Evolutionary conservation across 2,113 vertebrate species (phyloP).

Genomic region (Eurypyga helias): DNA sequence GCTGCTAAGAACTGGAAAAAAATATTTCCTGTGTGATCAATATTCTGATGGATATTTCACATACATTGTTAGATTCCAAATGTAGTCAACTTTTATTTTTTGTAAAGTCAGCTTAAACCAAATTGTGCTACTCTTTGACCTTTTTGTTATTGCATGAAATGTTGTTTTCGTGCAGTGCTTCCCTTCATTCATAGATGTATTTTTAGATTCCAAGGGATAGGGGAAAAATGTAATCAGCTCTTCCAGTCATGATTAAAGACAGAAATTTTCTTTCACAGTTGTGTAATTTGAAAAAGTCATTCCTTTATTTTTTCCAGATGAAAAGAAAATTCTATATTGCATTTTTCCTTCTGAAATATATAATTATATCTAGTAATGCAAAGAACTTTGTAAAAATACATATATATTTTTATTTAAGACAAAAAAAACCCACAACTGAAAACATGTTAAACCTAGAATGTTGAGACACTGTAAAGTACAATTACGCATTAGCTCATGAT

Average conservation of each 20-base stretch:
- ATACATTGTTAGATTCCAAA: not conserved
- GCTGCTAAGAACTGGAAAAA: constrained; percentile 28
- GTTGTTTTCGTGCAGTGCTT: not conserved
- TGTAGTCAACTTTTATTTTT: not conserved
- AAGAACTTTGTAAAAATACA: not conserved
- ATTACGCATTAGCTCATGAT: too few relatives aligned
- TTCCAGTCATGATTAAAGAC: constrained; percentile 51
- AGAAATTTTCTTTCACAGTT: constrained; percentile 39
- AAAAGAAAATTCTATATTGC: constrained; percentile 8
- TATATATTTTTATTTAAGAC: too few relatives aligned
- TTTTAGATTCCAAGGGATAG: not conserved
- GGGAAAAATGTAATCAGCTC: not conserved
- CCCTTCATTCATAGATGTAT: not conserved
- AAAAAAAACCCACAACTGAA: too few relatives aligned
- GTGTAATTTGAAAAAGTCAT: not conserved
- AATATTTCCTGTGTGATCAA: not conserved
- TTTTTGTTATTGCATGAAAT: not conserved
- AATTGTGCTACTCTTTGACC: not conserved
- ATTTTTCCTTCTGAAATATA: constrained; percentile 41
- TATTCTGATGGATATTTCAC: not conserved
- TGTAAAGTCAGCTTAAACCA: constrained; percentile 32
- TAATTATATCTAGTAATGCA: constrained; percentile 36
- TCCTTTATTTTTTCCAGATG: constrained; percentile 64
- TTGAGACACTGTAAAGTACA: too few relatives aligned
- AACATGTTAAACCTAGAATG: too few relatives aligned